These are phyloP conservation scores for Camptogramma bilineatum DNA, from an alignment of 2,888 invertebrate species.

Conservation along the genomic window DNA sequence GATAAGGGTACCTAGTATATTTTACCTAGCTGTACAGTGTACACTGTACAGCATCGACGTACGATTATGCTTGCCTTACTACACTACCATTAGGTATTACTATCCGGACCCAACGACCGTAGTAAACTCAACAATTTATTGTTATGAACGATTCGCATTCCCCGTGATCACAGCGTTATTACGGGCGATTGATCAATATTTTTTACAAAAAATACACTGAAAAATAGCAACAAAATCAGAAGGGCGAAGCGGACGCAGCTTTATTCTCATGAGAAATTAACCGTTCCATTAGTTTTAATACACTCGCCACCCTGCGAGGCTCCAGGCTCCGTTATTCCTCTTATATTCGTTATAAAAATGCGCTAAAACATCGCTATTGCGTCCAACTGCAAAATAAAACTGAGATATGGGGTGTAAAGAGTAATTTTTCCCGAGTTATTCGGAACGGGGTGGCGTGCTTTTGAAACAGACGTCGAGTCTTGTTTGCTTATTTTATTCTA, in stretches of 20 bases:
- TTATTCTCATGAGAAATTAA: constrained; percentile 85
- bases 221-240: constrained; percentile 58
- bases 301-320: constrained; percentile 71
- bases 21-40: too few species aligned
- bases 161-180: constrained; percentile 25
- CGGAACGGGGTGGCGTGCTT: constrained; percentile 35
- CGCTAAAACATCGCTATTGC: constrained; percentile 66
- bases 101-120: constrained; percentile 35
- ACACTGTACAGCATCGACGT: not conserved
- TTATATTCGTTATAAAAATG: constrained; percentile 74
- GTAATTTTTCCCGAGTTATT: constrained; percentile 51
- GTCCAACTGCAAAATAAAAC: constrained; percentile 64
- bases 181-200: constrained; percentile 32
- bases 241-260: constrained; percentile 63
- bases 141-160: constrained; percentile 30
- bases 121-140: constrained; percentile 36
- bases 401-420: constrained; percentile 59
- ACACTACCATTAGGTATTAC: constrained; percentile 10
- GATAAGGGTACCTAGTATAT: too few species aligned
- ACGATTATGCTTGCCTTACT: constrained; percentile 8
- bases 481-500: constrained; percentile 37
- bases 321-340: constrained; percentile 77
- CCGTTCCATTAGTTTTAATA: constrained; percentile 85
- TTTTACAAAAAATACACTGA: constrained; percentile 40
- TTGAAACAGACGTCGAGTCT: constrained; percentile 38